Base-by-base conservation (phyloP, 2,888 invertebrate species). In the Lacanobia oleracea region DNA sequence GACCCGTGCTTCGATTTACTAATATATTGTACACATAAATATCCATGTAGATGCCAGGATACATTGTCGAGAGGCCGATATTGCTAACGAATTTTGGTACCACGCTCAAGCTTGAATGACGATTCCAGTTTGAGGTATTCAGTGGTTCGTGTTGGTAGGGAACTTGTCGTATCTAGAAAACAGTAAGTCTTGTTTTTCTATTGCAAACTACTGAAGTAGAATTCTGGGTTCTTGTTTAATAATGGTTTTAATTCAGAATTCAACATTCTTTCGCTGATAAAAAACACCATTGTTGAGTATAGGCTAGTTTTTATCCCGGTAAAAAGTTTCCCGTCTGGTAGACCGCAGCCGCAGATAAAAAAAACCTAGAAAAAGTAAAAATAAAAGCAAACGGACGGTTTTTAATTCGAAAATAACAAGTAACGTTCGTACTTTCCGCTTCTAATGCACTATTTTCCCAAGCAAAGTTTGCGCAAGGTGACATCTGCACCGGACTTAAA, bases 1-100 rank as follows among this genome's bases (percentile, higher is more conserved):
- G 21, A 76, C 37, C 67, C 60, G 18, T 10, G 12, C 43, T 40
- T 63, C 66, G 48, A 60, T 53, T 53, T 48, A 61, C 56, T 63
- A 60, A 75, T 67, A 56, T 71, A 81, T 64, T 63, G 50, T 56
- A 21, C 79, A 63, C 68, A 69, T 79, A 75, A 75, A 79, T 74
- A 68, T 23, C 54, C 23, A 45, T 53, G 48, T n/a, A 53, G 12
- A 63, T 45, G 16, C 37, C 48, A 50, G 6, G 14, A 27, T 37
- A 10, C 14, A 33, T 59, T 77, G 16, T 63, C 1, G 16, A 43
- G 23, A 70, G n/a, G 33, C 56, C 10, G 21, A 33, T 50, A 37
- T n/a, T 14, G 40, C 16, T 33, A 63, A 63, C 51, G 8, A 45
- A 10, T 23, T 54, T 65, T 40, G 54, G 33, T 45, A 16, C 21